Evolutionary conservation across 2,113 vertebrate species (phyloP).

Genomic region (Thalassoma bifasciatum): DNA sequence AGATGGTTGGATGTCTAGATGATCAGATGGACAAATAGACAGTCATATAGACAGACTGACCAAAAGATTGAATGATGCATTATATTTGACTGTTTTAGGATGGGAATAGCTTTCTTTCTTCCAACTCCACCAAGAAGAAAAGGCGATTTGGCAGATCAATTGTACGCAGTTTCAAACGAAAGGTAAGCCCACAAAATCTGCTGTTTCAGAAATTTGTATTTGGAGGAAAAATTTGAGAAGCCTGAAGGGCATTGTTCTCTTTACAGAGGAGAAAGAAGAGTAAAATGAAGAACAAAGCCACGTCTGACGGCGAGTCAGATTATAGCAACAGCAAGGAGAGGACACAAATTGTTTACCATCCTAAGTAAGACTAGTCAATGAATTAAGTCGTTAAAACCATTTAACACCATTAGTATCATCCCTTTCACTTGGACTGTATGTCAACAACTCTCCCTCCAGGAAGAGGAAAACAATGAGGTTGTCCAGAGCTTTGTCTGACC

Average conservation of each 20-base stretch:
- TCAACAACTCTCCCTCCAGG: conserved; percentile 45
- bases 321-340: conserved; percentile 82
- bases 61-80: not conserved
- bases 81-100: conserved; percentile 61
- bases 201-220: not conserved
- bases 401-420: not conserved
- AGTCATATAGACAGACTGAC: conserved; percentile 16
- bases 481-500: conserved; percentile 93
- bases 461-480: conserved; percentile 96
- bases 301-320: conserved; percentile 87
- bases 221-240: not conserved
- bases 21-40: not conserved
- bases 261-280: conserved; percentile 87
- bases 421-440: not conserved
- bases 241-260: not conserved
- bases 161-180: conserved; percentile 90
- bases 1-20: not conserved
- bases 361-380: conserved; percentile 80
- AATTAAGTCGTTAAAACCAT: not conserved
- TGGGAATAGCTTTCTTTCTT: conserved; percentile 69
- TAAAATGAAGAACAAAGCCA: conserved; percentile 83
- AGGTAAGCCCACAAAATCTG: conserved; percentile 79
- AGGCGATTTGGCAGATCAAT: conserved; percentile 83
- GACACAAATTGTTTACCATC: conserved; percentile 85
- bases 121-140: conserved; percentile 81